Evolutionary conservation across 1,140 invertebrate species (phyloP), one percentile per base, ranked within the genome.

Genomic region (Pseudomyrmex sp.): DNA sequence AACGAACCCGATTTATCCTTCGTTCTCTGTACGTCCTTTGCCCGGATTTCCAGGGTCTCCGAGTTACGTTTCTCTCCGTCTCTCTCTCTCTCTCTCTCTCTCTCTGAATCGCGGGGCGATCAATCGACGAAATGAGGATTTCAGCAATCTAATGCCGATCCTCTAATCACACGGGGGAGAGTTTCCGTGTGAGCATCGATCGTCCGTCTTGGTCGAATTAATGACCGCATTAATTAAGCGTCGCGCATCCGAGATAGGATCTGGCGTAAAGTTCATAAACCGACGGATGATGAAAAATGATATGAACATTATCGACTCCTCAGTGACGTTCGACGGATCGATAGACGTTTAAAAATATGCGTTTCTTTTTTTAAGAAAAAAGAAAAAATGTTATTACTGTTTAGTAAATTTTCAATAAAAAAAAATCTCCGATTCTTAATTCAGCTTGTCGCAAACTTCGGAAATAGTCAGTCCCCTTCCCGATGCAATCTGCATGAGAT

Each of bases 1-100:
- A 69, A 46, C 72, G 59, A 20, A 35, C 23, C 18, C 23, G 54
- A 61, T 83, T 76, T 79, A 79, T 66, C 70, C 18, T 62, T 70
- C 18, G 9, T 73, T 54, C 54, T 35, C 65, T 13, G n/a, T 69
- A 20, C 52, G 2, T 5, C 69, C 59, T 87, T 88, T 85, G 80
- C 72, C 76, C 35, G 70, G 18, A 75, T 84, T 80, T 75, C 23
- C 46, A 48, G 35, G 8, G 56, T 74, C 50, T 59, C 46, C 35
- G 74, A 87, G 63, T 35, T 72, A 56, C 20, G 59, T 48, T 35
- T 35, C 35, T 35, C 35, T 35, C 35, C 5, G 35, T 35, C 35
- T 35, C 35, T 35, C 35, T 5, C 35, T 5, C 26, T 26, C 26
- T 26, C 26, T 26, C 26, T 26, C 26, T 26, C 26, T 26, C 35